Base-by-base conservation (phyloP, 2,797 vertebrate genomes). In the Gobionotothen gibberifrons region DNA sequence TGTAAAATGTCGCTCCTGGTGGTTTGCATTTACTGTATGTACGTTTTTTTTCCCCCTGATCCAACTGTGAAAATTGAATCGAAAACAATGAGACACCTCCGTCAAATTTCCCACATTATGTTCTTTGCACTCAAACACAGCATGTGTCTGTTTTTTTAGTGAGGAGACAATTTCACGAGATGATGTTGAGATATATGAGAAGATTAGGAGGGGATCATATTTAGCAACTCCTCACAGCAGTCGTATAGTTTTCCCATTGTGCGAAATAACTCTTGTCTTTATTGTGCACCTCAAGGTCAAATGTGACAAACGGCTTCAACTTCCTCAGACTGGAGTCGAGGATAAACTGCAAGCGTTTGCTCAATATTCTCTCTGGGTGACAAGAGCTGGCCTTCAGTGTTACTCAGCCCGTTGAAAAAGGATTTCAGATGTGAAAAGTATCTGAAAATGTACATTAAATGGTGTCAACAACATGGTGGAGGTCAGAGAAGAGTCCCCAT, bases 381-480 rank as follows among this genome's bases (percentile, higher is more conserved):
- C 87, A 89, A 90, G 86, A 86, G 82, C 83, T 75, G 84, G 82
- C 83, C 81, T 82, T 72, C 71, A 39, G 64, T 76, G 71, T 81
- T 79, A 80, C 83, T 82, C 86, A 86, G 85, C 85, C 85, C 88
- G 85, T 83, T 77, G 81, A 87, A 88, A 90, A 90, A 79, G 72
- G 43, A 93, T 93, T 90, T 91, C 76, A 73, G 61, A 87, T 78
- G 70, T 87, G 85, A 90, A 85, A 86, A 76, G 84, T 92, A 81
- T 89, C 86, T 90, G 90, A 86, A 93, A 93, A 93, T 91, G 92
- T 92, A 93, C 91, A 93, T 94, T 93, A 93, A 94, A 94, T 21
- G 85, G 90, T 91, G 89, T 94, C 91, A 91, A 92, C 86, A 90
- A 85, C 89, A 92, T 88, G 71, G 61, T 76, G 48, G 89, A 91